Evolutionary conservation across 2,888 invertebrate species (phyloP).

Genomic region (Geophilus truncorum): DNA sequence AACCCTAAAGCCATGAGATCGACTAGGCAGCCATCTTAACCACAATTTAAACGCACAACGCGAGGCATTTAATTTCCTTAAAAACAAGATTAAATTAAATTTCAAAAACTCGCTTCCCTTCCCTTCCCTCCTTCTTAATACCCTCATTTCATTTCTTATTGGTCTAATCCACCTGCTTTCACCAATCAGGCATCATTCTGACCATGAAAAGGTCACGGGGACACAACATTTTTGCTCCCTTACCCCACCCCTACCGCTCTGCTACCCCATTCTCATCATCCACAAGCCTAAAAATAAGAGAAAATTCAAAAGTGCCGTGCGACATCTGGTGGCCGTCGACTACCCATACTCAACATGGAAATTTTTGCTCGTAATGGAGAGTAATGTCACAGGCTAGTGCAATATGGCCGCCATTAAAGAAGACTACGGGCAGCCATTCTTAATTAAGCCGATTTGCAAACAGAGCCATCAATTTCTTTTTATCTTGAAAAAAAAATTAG

Average conservation of each 20-base stretch:
- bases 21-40: background rate
- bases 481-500: no score
- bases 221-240: conserved; percentile 20
- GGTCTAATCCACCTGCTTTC: conserved; percentile 16
- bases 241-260: background rate
- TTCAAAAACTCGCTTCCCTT: background rate
- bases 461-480: background rate
- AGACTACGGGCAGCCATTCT: background rate
- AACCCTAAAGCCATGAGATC: background rate
- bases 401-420: conserved; percentile 21
- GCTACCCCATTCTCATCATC: background rate
- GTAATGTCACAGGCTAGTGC: conserved; percentile 1
- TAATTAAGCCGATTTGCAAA: background rate
- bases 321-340: conserved; percentile 23
- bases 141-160: background rate
- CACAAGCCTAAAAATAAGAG: background rate
- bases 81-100: conserved; percentile 27
- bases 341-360: conserved; percentile 18
- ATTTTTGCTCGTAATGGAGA: conserved; percentile 20
- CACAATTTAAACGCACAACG: background rate
- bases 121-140: background rate
- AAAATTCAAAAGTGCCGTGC: conserved; percentile 10
- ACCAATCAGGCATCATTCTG: background rate
- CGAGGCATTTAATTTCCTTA: conserved; percentile 13
- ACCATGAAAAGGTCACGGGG: background rate